Base-by-base conservation (phyloP, 2,888 invertebrate species). In the Melieria picta region DNA sequence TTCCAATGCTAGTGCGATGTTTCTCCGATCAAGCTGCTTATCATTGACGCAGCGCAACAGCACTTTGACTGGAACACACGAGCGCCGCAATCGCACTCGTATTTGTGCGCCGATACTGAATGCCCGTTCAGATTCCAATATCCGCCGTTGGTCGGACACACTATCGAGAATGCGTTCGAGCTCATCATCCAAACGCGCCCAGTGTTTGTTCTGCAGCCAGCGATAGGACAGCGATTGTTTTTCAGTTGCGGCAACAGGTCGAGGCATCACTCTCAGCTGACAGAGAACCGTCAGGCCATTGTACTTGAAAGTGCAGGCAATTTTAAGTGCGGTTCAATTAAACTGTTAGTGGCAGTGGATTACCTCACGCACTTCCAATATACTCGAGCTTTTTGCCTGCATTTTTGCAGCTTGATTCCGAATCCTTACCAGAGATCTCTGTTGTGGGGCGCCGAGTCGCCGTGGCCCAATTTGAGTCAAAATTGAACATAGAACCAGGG, bases 131-230 rank as follows among this genome's bases (percentile, higher is more conserved):
- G 16, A 42, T 30, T 10, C 13, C 6, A 45, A n/a, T 45, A 45
- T 42, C 4, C 11, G 48, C 13, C n/a, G 10, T 46, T 65, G 52
- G 56, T 65, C 55, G 0, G 55, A 16, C 16, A 55, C 13, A n/a
- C 10, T 55, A 7, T 16, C 16, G 13, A 66, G n/a, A 11, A 50
- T 6, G 16, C 43, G 4, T 4, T 60, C 43, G 13, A 67, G 50
- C 16, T 60, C 64, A 47, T 67, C 58, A 65, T 76, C 73, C 11
- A 77, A 60, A 55, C 69, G 72, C 10, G 73, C 68, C 77, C 77
- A 77, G 63, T 76, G 69, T 56, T 76, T 75, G 4, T 73, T 68
- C 42, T 76, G 75, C 57, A 77, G 61, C 77, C 77, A 77, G 11
- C 55, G 69, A 47, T 46, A 42, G 45, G 55, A 47, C 46, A 9